Evolutionary conservation across 2,888 invertebrate genomes (phyloP), one percentile per base, ranked within the genome.

Genomic region (Dynastes tityus): DNA sequence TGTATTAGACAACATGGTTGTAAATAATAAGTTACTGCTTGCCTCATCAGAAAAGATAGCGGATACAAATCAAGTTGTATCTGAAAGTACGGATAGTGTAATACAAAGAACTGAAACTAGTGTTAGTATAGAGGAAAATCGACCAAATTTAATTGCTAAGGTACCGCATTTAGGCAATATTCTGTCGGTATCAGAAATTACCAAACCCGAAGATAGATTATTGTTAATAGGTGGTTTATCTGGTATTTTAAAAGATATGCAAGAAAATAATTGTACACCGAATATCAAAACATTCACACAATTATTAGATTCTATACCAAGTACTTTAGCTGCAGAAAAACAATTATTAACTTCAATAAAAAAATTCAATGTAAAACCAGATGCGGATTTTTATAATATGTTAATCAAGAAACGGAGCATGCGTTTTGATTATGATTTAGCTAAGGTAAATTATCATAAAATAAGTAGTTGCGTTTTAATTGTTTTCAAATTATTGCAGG

Each of bases 311-410:
- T 89, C 94, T 75, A 89, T 95, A 80, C 95, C 96, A 2, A 89
- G 92, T 32, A 92, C 92, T 16, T 85, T 88, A 80, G 90, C 92
- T 75, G 92, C 93, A 16, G 97, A 98, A 87, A 90, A 92, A 75
- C 91, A 91, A 80, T 86, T 97, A 8, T 85, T 97, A 4, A 88
- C 88, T 73, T 88, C 90, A 77, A 92, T 97, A 88, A 91, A 92
- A 78, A 88, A 89, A 79, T 88, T 89, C 61, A 89, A 91, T 9
- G 86, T 96, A 0, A 91, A 90, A 83, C 90, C 94, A 1, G 97
- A 98, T 88, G 91, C 95, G 77, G 94, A 94, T 86, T 96, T 97
- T 87, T 97, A 93, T 85, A 98, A 97, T 87, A 92, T 94, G 89
- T 90, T 98, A 9, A 97, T 98, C 75, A 95, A 95, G 85, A 95